Evolutionary conservation across 2,888 invertebrate genomes (phyloP).

Genomic region (Stenotaenia linearis): DNA sequence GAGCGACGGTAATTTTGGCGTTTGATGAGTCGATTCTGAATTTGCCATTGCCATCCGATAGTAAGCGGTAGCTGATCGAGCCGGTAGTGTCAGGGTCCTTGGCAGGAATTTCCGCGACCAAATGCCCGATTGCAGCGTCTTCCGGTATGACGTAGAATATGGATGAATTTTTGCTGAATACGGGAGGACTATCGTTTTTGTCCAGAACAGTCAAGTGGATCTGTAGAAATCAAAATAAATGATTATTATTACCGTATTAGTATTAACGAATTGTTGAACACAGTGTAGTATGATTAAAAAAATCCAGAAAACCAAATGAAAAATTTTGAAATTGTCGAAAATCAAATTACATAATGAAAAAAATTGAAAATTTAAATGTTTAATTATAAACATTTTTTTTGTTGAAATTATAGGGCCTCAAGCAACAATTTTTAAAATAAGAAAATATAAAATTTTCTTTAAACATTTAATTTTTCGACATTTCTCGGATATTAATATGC

Average conservation of each 20-base stretch:
- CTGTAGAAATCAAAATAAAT: constrained; percentile 56
- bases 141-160: constrained; percentile 72
- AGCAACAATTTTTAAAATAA: no score
- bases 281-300: neutral
- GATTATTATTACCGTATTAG: no score
- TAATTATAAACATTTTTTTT: no score
- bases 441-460: no score
- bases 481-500: no score
- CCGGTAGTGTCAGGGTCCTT: constrained; percentile 75
- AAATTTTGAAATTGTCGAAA: no score
- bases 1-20: constrained; percentile 67
- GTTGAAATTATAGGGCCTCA: no score
- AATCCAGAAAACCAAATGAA: no score
- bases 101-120: constrained; percentile 69
- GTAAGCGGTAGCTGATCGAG: constrained; percentile 64
- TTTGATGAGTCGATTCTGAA: constrained; percentile 66
- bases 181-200: constrained; percentile 92
- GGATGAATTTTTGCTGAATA: constrained; percentile 64
- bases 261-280: neutral
- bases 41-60: constrained; percentile 45
- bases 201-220: constrained; percentile 78
- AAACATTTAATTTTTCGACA: no score
- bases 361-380: no score
- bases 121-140: constrained; percentile 73
- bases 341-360: no score